Conservation (phyloP, 2,113 vertebrate species). For the Chunga burmeisteri region DNA sequence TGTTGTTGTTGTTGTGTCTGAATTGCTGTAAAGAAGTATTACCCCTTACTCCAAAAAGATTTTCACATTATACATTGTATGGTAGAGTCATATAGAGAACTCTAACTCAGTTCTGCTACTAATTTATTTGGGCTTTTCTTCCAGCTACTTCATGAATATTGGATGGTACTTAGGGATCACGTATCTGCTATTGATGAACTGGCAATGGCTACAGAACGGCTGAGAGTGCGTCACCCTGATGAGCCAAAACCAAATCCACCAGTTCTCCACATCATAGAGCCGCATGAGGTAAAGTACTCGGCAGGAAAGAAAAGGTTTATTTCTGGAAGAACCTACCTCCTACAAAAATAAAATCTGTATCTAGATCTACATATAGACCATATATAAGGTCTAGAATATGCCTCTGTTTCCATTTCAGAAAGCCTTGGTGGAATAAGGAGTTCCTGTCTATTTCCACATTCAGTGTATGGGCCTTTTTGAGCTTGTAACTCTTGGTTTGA, state of each 20-base stretch:
- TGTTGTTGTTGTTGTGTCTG: background rate
- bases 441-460: background rate
- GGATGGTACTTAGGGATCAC: conserved; percentile 95
- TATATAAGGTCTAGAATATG: background rate
- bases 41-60: background rate
- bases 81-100: background rate
- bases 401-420: background rate
- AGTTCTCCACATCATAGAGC: conserved; percentile 94
- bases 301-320: background rate
- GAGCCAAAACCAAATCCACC: conserved; percentile 91
- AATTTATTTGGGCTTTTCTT: background rate
- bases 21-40: background rate
- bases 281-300: conserved; percentile 82
- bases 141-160: conserved; percentile 95
- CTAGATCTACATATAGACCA: rapidly evolving
- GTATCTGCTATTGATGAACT: conserved; percentile 97
- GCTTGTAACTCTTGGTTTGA: background rate
- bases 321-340: background rate
- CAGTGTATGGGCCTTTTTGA: background rate
- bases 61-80: background rate
- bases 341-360: background rate
- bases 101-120: background rate
- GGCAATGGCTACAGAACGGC: conserved; percentile 95
- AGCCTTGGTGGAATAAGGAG: background rate
- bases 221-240: conserved; percentile 88